Base-by-base conservation (phyloP, 2,888 invertebrate genomes). In the Meganola albula region DNA sequence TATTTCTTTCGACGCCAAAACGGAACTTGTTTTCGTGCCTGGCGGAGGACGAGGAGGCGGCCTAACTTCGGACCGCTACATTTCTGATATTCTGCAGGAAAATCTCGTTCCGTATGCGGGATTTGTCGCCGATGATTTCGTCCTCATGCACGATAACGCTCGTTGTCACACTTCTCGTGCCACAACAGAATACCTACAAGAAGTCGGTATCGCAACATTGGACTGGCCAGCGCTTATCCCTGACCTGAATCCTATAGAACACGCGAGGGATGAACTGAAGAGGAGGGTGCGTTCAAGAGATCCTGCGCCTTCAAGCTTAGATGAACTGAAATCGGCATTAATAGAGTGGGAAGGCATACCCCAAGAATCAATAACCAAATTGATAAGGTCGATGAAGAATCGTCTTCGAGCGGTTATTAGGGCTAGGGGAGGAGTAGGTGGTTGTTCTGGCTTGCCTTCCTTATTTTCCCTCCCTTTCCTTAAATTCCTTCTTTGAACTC, bases 151-250 rank as follows among this genome's bases (percentile, higher is more conserved):
- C 16, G 16, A 16, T 6, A 16, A 16, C 6, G 16, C 16, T 6
- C 34, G 27, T 24, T 16, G 16, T 16, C 16, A 16, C 16, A 16
- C 16, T 4, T 16, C 16, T 4, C 16, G 16, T 16, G 6, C 4
- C 24, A 27, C 20, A 2, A 11, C 12, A 9, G 13, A 22, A 9
- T 29, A 8, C 22, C 12, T 25, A 6, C n/a, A 23, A 12, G 24
- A 34, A 7, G 23, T 27, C 12, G 24, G 14, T 16, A 9, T 35
- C 16, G 22, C 13, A 22, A 21, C 30, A 11, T 27, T 42, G 38
- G 34, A 38, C 20, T 52, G 53, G 51, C 53, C 55, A 41, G 49
- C 54, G 13, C 38, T 37, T 21, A 56, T 51, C 25, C 50, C 53
- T 20, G 56, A 58, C 37, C 31, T 53, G 20, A 36, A n/a, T 43